Evolutionary conservation across 2,888 invertebrate species (phyloP).

Genomic region (Euplagia quadripunctaria): DNA sequence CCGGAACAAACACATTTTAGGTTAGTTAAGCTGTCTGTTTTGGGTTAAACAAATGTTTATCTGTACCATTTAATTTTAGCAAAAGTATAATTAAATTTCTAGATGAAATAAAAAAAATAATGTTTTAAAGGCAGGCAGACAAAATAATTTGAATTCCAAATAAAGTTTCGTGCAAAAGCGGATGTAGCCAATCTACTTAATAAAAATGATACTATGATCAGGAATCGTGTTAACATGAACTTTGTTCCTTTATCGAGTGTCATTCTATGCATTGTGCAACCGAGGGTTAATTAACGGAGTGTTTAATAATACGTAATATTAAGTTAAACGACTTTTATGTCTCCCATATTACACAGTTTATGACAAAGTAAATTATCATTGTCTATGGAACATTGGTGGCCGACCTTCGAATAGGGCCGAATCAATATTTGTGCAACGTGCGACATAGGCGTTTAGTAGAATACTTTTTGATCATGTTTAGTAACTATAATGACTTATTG

Average conservation of each 20-base stretch:
- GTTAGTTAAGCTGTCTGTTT: background rate
- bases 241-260: constrained; percentile 36
- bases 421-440: background rate
- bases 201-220: constrained; percentile 47
- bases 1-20: background rate
- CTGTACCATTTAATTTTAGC: background rate
- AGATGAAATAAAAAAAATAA: constrained; percentile 1
- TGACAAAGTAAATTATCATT: background rate
- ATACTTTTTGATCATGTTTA: no score
- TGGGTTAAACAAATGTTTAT: background rate
- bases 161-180: constrained; percentile 34
- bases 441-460: no score
- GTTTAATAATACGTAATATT: constrained; percentile 12
- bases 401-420: background rate
- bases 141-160: constrained; percentile 34
- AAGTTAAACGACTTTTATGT: background rate
- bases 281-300: constrained; percentile 11
- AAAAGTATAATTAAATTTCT: background rate
- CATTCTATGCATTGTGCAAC: constrained; percentile 17
- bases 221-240: constrained; percentile 38
- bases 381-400: background rate
- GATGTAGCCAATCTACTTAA: constrained; percentile 43
- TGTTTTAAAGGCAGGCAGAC: constrained; percentile 10
- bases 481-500: no score
- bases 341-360: background rate